Evolutionary conservation across 2,113 vertebrate species (phyloP).

Genomic region (Osmerus eperlanus): DNA sequence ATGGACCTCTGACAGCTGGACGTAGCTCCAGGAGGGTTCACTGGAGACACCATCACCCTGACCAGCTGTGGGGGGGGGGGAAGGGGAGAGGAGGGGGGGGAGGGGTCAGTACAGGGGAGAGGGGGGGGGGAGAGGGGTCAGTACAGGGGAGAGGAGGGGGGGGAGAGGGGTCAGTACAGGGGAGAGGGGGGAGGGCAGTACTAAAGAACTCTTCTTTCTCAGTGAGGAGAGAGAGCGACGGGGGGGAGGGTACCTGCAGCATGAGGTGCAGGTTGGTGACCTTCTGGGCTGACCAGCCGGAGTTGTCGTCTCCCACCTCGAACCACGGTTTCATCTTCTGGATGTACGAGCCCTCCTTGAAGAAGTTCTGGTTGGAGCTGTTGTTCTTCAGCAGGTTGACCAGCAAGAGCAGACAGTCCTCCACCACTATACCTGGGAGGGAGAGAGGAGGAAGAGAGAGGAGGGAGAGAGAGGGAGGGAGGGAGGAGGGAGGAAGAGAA

Average conservation of each 20-base stretch:
- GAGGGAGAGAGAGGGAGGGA: background rate
- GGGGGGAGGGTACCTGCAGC: conserved; percentile 85
- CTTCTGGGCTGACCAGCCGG: conserved; percentile 97
- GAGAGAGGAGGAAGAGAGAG: background rate
- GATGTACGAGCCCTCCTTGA: conserved; percentile 98
- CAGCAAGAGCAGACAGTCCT: conserved; percentile 92
- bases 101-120: too few relatives aligned
- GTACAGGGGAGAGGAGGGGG: background rate
- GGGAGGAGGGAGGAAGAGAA: background rate
- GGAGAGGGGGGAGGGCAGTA: background rate
- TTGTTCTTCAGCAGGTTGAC: conserved; percentile 95
- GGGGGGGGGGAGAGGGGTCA: background rate
- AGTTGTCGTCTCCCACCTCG: conserved; percentile 94
- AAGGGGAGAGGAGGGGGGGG: too few relatives aligned
- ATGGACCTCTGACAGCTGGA: conserved; percentile 95
- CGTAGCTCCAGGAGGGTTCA: conserved; percentile 91
- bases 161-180: too few relatives aligned
- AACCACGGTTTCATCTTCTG: conserved; percentile 99
- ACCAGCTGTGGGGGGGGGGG: conserved; percentile 75
- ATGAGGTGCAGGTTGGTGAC: conserved; percentile 97
- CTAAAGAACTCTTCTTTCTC: background rate
- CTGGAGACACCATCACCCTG: conserved; percentile 91
- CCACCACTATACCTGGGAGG: conserved; percentile 89
- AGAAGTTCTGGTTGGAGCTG: conserved; percentile 99
- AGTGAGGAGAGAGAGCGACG: background rate